phyloP scores from a whole-genome alignment of 2,888 invertebrate species.

The Ectobius pallidus region DNA sequence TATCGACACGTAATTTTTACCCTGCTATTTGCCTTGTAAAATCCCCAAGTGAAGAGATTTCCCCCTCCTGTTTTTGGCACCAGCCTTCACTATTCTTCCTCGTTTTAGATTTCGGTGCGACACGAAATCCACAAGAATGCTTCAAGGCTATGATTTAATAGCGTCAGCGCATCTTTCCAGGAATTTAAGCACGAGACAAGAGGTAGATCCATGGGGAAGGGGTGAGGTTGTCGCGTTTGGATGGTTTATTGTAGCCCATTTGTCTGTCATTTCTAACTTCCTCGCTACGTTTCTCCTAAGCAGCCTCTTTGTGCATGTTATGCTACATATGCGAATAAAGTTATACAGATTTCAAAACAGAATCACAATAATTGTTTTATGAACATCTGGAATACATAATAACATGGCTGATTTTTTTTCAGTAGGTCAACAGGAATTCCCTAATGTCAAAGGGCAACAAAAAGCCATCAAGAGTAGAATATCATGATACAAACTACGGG shows the following conservation, averaged over 20 bases:
- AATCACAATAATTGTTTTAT: no score
- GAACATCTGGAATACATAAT: no score
- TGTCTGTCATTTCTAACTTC: conserved; percentile 1
- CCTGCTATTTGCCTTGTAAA: neutral
- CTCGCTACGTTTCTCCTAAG: no score
- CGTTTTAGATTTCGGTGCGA: neutral
- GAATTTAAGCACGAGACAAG: conserved; percentile 6
- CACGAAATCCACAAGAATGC: neutral
- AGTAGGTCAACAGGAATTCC: no score
- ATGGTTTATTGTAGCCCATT: conserved; percentile 7
- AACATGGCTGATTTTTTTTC: no score
- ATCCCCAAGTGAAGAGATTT: neutral
- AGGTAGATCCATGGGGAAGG: neutral
- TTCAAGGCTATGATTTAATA: conserved; percentile 20
- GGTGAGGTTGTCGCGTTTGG: neutral
- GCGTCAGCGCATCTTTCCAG: conserved; percentile 11
- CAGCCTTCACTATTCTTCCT: conserved; percentile 4
- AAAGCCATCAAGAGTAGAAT: no score
- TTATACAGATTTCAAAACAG: no score
- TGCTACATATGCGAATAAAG: no score
- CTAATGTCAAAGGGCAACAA: no score
- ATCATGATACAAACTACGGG: no score
- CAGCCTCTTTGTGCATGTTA: no score
- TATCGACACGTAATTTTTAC: conserved; percentile 32
- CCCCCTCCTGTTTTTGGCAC: conserved; percentile 22